Base-by-base conservation (phyloP, 2,888 invertebrate genomes). In the Melieria omissa region DNA sequence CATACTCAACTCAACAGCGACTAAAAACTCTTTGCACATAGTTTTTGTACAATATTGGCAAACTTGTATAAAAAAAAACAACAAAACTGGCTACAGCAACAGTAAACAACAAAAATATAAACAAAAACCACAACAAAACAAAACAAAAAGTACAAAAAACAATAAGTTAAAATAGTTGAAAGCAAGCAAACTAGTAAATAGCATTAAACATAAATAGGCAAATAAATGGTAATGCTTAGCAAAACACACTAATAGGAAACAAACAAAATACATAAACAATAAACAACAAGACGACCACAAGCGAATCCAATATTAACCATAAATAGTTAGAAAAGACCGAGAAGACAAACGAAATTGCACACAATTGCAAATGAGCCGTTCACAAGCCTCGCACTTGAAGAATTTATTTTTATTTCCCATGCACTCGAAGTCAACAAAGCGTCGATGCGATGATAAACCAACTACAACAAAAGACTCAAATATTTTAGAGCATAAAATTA, bases 251-350 rank as follows among this genome's bases (percentile, higher is more conserved):
- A 64, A 49, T 9, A 8, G 9, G 29, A 49, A 64, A 49, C 42
- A 44, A 16, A 14, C 6, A 61, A 42, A 74, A n/a, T n/a, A 49
- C 12, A n/a, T 52, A 52, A 52, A 12, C 14, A 52, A 6, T n/a
- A 52, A n/a, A 52, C 72, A 75, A 74, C 72, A 63, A 72, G 74
- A 73, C 74, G 74, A 74, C 74, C 75, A 75, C 72, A 74, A 49
- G 2, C 49, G 12, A 49, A 52, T n/a, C 4, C 14, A 52, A 14
- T 8, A 52, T 52, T 52, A 52, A 72, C 65, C 69, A 75, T 71
- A 72, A 71, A 74, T 73, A 16, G n/a, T 42, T 9, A 49, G 2
- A 52, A 6, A 5, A 52, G 5, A 52, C 12, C 5, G 5, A 52
- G 12, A 52, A 52, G 14, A 52, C 14, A 52, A 52, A n/a, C 14